A percentile compares a stretch with the other conserved stretches of the same genome.
Conservation (phyloP, 2,797 vertebrate species). For the Remorina albescens region DNA sequence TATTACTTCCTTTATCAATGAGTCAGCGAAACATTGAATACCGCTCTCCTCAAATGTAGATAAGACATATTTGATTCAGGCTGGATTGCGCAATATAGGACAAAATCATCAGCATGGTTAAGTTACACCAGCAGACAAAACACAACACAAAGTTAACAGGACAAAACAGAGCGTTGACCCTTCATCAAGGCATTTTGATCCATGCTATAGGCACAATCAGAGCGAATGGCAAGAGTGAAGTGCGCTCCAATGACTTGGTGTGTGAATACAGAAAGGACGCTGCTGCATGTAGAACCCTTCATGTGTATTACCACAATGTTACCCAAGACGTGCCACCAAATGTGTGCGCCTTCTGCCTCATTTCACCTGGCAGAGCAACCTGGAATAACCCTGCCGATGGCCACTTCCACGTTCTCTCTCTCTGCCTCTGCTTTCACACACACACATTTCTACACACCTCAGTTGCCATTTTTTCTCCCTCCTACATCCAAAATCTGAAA, state of each 20-base stretch:
- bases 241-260: not conserved
- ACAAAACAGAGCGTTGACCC: constrained; percentile 15
- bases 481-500: constrained; percentile 58
- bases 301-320: constrained; percentile 38
- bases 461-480: constrained; percentile 40
- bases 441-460: constrained; percentile 26
- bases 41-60: not conserved
- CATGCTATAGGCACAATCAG: not conserved
- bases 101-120: not conserved
- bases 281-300: not conserved
- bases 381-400: constrained; percentile 67
- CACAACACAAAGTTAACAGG: constrained; percentile 6
- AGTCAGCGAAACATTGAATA: not conserved
- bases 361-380: constrained; percentile 59
- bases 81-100: not conserved
- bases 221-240: too few species aligned
- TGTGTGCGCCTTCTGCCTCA: constrained; percentile 51
- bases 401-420: constrained; percentile 30
- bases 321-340: constrained; percentile 53
- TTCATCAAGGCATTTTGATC: constrained; percentile 9
- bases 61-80: not conserved
- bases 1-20: too few species aligned
- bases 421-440: constrained; percentile 2
- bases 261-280: not conserved
- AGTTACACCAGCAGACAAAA: not conserved